Base-by-base conservation (phyloP, 2,113 vertebrate species). In the Anolis sagrei region DNA sequence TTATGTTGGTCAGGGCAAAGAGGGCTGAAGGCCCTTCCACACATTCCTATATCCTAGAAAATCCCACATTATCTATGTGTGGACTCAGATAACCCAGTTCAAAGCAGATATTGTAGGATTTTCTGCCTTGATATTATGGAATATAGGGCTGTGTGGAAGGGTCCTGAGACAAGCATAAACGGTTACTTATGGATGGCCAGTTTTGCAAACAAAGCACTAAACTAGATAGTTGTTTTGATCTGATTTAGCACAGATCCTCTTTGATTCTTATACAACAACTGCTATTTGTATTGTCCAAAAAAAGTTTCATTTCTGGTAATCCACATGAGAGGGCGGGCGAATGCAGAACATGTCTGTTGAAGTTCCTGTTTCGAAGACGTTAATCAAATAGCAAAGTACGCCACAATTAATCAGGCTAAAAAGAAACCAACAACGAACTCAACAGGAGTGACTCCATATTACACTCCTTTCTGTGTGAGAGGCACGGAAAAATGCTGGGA, bases 331-430 rank as follows among this genome's bases (percentile, higher is more conserved):
- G 81, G 51, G 21, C 72, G 75, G 64, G 69, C 78, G 88, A 87
- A 74, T 85, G 90, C 29, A 86, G 90, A 66, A 72, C 70, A 18
- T 88, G 77, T 91, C 92, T 92, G 84, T n/a, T 88, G 79, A 70
- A 62, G 92, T 96, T 96, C 94, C 93, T 95, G 92, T 94, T 95
- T 93, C 82, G 88, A 79, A 73, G 86, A 92, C 0, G 1, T 82
- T 93, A 89, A 89, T 90, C 70, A 87, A 94, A 93, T 86, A 93
- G 73, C 88, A 94, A 92, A 91, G 0, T 85, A 88, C 82, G 90
- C 88, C 77, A 79, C 32, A 34, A 27, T 54, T 25, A 0, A 9
- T 64, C 25, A 10, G 51, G 11, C 14, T 54, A 54, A 10, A 10
- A 54, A 54, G 51, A 54, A 79, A 34, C 76, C 18, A 39, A 74